Percentiles rank a stretch among this genome's conserved stretches.
phyloP scores from a whole-genome alignment of 1,140 invertebrate species.

The Aphaenogaster rudis region DNA sequence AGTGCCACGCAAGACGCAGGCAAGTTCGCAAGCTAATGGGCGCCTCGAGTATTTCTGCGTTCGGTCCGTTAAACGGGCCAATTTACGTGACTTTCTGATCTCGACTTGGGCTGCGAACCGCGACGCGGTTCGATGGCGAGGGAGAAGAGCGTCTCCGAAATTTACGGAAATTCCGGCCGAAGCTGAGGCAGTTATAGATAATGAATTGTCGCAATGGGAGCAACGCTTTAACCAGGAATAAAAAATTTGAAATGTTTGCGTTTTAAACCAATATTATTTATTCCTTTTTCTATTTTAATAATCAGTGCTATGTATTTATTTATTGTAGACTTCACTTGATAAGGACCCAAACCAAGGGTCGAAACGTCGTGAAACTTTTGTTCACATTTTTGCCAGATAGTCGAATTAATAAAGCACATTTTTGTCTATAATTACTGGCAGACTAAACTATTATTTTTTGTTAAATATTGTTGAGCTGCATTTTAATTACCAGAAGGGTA shows the following conservation, averaged over 20 bases:
- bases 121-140: constrained; percentile 23
- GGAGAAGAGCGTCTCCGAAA: constrained; percentile 3
- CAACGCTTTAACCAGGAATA: neutral
- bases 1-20: constrained; percentile 43
- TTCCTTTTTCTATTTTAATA: too few relatives aligned
- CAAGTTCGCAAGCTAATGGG: constrained; percentile 51
- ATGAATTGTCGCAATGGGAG: constrained; percentile 4
- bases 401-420: too few relatives aligned
- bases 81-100: constrained; percentile 59
- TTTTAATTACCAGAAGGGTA: neutral
- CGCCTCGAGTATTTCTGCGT: constrained; percentile 57
- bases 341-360: too few relatives aligned
- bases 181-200: neutral
- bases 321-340: too few relatives aligned
- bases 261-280: neutral
- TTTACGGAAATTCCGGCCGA: constrained; percentile 12
- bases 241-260: neutral
- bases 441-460: too few relatives aligned
- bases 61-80: constrained; percentile 59
- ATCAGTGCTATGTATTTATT: too few relatives aligned
- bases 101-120: constrained; percentile 32
- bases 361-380: too few relatives aligned
- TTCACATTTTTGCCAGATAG: too few relatives aligned
- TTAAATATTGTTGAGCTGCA: neutral
- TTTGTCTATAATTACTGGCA: too few relatives aligned